Conservation (phyloP, 2,797 vertebrate genomes). For the Emys orbicularis region DNA sequence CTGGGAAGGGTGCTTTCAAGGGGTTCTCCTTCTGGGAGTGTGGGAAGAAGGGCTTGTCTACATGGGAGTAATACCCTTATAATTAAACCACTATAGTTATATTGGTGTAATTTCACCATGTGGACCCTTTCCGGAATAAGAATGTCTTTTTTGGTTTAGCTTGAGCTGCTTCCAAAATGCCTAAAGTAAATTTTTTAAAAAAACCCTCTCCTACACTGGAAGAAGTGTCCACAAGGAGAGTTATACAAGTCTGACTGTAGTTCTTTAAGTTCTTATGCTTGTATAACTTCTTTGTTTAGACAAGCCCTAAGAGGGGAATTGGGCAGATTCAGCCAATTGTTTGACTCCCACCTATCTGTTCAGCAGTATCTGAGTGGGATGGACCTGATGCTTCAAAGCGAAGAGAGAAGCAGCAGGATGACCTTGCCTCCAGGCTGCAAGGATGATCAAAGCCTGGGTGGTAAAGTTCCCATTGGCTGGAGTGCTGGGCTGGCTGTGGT, state of each 20-base stretch:
- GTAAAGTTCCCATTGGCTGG: constrained; percentile 61
- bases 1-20: not conserved
- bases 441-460: constrained; percentile 70
- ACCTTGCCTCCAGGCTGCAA: constrained; percentile 65
- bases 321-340: not conserved
- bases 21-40: not conserved
- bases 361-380: constrained; percentile 12
- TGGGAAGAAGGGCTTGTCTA: not conserved
- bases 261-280: not conserved
- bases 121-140: constrained; percentile 39
- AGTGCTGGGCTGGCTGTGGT: constrained; percentile 68
- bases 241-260: not conserved
- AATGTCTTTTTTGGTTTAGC: not conserved
- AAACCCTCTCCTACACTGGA: too few relatives aligned
- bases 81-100: not conserved
- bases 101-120: constrained; percentile 16
- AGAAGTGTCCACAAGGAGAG: not conserved
- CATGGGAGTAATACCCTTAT: not conserved
- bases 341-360: not conserved
- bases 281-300: not conserved
- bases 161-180: not conserved
- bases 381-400: constrained; percentile 45
- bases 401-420: constrained; percentile 70
- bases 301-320: not conserved
- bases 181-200: not conserved